Percentiles rank a stretch among this genome's conserved stretches.
Conservation (phyloP, 2,888 invertebrate genomes). For the Ceriagrion tenellum region DNA sequence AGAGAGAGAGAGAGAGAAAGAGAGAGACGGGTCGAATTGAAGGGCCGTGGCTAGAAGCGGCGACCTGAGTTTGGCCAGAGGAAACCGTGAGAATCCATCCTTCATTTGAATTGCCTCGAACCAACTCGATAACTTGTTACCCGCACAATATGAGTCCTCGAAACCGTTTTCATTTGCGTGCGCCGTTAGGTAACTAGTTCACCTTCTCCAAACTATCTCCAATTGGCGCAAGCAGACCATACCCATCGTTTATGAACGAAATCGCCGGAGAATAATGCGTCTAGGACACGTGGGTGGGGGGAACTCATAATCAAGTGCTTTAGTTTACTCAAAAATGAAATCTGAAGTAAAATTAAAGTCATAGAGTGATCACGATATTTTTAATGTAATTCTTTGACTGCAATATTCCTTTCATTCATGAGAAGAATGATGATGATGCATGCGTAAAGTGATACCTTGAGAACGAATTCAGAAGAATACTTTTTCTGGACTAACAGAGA, state of each 20-base stretch:
- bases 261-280: not conserved
- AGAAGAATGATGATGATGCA: too few species aligned
- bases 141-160: not conserved
- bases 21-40: not conserved
- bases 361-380: too few species aligned
- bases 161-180: not conserved
- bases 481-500: too few species aligned
- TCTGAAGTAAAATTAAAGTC: too few species aligned
- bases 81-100: not conserved
- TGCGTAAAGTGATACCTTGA: too few species aligned
- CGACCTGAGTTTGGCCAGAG: not conserved
- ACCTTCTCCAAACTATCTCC: not conserved
- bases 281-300: too few species aligned
- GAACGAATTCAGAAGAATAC: too few species aligned
- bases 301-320: too few species aligned
- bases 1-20: too few species aligned
- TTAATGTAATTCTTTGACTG: too few species aligned
- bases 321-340: too few species aligned
- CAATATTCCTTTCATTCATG: too few species aligned
- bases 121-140: not conserved
- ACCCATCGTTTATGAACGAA: not conserved
- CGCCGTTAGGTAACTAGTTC: not conserved
- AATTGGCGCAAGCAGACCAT: not conserved
- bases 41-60: not conserved
- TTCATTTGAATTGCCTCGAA: not conserved